A percentile compares a stretch with the other conserved stretches of the same genome.
Conservation (phyloP, 2,113 vertebrate species). For the Perca fluviatilis region DNA sequence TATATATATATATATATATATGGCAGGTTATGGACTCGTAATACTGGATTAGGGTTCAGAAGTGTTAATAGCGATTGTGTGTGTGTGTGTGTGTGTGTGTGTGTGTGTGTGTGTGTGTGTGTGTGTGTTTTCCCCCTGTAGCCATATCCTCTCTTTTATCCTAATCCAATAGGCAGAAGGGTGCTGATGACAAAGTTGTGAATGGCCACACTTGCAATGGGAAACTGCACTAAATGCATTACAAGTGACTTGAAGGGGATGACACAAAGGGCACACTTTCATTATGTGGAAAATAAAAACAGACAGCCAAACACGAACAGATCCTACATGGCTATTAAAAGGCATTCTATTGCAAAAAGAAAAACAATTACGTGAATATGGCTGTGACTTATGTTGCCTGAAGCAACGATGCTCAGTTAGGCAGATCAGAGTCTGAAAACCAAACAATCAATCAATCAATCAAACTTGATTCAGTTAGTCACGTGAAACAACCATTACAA, state of each 20-base stretch:
- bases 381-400: constrained; percentile 22
- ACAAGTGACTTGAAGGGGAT: constrained; percentile 67
- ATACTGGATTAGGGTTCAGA: constrained; percentile 40
- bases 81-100: constrained; percentile 13
- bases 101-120: constrained; percentile 16
- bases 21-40: constrained; percentile 24
- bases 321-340: constrained; percentile 31
- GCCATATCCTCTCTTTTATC: constrained; percentile 50
- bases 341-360: constrained; percentile 18
- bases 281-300: constrained; percentile 63
- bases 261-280: constrained; percentile 70
- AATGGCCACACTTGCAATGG: constrained; percentile 54
- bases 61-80: constrained; percentile 28
- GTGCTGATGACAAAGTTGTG: constrained; percentile 57
- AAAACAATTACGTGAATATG: constrained; percentile 34
- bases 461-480: no score
- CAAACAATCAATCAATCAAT: not conserved
- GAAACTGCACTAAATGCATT: constrained; percentile 74
- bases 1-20: not conserved
- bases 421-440: constrained; percentile 1
- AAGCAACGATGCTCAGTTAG: not conserved
- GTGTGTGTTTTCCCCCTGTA: constrained; percentile 29
- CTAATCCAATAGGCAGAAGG: constrained; percentile 67
- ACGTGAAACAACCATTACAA: not conserved
- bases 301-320: constrained; percentile 15